A percentile compares a stretch with the other conserved stretches of the same genome.
These are phyloP conservation scores for Dolichopus griseipennis DNA, from an alignment of 2,888 invertebrate genomes.

Conservation along the genomic window DNA sequence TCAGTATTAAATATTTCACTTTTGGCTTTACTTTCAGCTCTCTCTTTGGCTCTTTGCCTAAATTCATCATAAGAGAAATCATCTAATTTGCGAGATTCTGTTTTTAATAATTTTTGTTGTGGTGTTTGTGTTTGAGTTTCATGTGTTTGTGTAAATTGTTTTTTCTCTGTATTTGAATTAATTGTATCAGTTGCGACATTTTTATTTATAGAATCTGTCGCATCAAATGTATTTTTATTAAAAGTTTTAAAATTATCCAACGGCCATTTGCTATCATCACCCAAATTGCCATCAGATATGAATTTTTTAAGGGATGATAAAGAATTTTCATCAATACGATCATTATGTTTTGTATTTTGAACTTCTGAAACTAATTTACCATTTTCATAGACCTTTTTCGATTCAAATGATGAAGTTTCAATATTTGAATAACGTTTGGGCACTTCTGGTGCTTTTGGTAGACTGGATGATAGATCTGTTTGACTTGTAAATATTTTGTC, in stretches of 20 bases:
- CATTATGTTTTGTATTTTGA: constrained; percentile 29
- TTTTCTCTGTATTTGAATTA: constrained; percentile 19
- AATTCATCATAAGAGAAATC: constrained; percentile 33
- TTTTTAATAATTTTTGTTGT: neutral
- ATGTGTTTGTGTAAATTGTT: constrained; percentile 18
- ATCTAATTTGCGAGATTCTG: constrained; percentile 7
- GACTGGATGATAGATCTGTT: neutral
- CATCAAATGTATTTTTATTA: constrained; percentile 8
- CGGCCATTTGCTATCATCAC: constrained; percentile 11
- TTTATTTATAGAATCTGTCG: constrained; percentile 13
- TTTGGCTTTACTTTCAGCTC: constrained; percentile 24
- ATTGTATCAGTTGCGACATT: constrained; percentile 13
- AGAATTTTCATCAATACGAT: constrained; percentile 27
- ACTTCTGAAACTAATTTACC: constrained; percentile 38
- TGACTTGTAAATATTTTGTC: constrained; percentile 31
- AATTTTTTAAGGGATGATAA: neutral
- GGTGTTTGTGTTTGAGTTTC: constrained; percentile 20
- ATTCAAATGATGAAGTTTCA: constrained; percentile 36
- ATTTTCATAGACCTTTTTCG: constrained; percentile 38
- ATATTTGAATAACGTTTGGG: constrained; percentile 39
- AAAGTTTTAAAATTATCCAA: constrained; percentile 9
- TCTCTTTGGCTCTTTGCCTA: constrained; percentile 41
- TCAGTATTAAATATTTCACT: constrained; percentile 34
- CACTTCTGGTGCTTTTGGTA: neutral
- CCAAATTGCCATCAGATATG: constrained; percentile 14